These are phyloP conservation scores for Tridacna crocea DNA, from an alignment of 2,888 invertebrate genomes.

Conservation along the genomic window DNA sequence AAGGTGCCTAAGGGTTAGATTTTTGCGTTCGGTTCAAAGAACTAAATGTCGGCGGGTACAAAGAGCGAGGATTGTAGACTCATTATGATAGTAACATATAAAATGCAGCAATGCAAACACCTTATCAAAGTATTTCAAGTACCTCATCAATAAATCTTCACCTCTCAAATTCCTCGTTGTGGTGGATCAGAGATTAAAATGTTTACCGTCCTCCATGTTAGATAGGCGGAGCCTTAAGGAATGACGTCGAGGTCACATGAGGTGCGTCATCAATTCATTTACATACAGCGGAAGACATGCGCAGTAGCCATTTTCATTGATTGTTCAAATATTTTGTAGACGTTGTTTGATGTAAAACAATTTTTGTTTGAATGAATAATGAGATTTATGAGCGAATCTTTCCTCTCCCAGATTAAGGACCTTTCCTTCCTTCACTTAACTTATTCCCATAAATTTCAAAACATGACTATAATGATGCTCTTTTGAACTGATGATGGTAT, in stretches of 20 bases:
- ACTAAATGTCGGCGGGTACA: no score
- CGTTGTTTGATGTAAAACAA: conserved; percentile 46
- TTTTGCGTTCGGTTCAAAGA: no score
- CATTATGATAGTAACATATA: neutral
- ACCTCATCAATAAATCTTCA: neutral
- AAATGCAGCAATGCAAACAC: conserved; percentile 5
- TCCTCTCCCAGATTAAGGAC: neutral
- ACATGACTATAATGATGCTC: no score
- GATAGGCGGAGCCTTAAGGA: neutral
- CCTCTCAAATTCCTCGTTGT: neutral
- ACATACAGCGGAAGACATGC: conserved; percentile 13
- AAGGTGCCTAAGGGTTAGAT: no score
- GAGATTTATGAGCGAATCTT: conserved; percentile 30
- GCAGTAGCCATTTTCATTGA: conserved; percentile 6
- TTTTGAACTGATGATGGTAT: no score
- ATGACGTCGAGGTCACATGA: conserved; percentile 13
- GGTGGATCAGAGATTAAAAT: neutral
- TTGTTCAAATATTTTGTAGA: conserved; percentile 24
- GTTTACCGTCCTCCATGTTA: neutral
- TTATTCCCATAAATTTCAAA: no score
- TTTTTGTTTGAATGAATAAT: conserved; percentile 44
- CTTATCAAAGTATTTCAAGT: conserved; percentile 10
- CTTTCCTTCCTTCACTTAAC: no score
- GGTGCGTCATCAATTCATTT: neutral
- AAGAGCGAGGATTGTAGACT: no score